Evolutionary conservation across 1,140 invertebrate genomes (phyloP), one percentile per base, ranked within the genome.

Genomic region (Popillia japonica): DNA sequence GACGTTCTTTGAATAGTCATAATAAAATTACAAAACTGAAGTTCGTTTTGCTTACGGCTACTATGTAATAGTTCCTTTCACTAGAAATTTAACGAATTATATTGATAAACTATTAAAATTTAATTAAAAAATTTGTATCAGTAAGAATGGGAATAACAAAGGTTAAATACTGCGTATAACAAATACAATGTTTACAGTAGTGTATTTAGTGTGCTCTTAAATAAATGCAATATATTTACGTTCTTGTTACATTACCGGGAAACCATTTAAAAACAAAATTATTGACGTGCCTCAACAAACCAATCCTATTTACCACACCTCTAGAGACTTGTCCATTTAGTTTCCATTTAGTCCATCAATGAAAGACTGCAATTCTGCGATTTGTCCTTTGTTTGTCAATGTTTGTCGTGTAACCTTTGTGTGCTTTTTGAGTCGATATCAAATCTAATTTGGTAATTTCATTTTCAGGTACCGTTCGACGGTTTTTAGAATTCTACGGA

Each of bases 401-500:
- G 14, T n/a, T 17, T 17, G 14, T 34, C 27, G 48, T n/a, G 48
- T n/a, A 55, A n/a, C 14, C 48, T 55, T 14, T 14, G 48, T 55
- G 17, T 23, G 8, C 10, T 14, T 68, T 14, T 68, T 6, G 10
- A 0, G 10, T 11, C 11, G 20, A 22, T 10, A 68, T 27, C 22
- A 27, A 68, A 27, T 3, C 22, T 68, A 68, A 68, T 27, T 68
- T 20, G 10, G 6, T 10, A 8, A 68, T 68, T 68, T 74, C 0
- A n/a, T 86, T 85, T 27, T n/a, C 86, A 96, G 95, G 95, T 87
- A 96, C 96, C 22, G 91, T 96, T 17, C 90, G 96, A 64, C 91
- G 95, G 83, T 96, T 96, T 87, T 89, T 98, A 82, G 96, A 97
- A 85, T 92, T 93, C 86, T 92, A 92, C 87, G 89, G 90, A 11